Percentiles rank a stretch among this genome's conserved stretches.
These are phyloP conservation scores for Monopis laevigella DNA, from an alignment of 2,888 invertebrate genomes.

Conservation along the genomic window DNA sequence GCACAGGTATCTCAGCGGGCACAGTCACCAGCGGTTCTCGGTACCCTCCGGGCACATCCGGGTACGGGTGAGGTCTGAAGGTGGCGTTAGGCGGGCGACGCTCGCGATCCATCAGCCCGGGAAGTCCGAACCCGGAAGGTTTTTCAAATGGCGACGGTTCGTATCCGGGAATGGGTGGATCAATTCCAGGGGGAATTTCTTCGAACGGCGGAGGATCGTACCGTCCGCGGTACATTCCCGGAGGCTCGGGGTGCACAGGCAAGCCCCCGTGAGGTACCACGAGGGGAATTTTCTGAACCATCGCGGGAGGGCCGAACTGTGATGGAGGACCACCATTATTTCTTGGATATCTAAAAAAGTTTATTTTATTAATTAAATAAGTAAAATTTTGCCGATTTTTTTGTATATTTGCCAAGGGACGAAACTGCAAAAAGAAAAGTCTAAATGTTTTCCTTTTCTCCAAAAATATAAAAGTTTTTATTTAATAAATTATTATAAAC, in stretches of 20 bases:
- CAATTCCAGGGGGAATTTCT: conserved; percentile 70
- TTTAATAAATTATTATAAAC: no score
- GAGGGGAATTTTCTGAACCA: conserved; percentile 41
- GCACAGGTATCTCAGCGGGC: conserved; percentile 49
- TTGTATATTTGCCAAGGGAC: no score
- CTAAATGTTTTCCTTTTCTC: no score
- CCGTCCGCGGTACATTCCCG: conserved; percentile 47
- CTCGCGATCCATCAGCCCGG: conserved; percentile 40
- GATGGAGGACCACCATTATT: conserved; percentile 40
- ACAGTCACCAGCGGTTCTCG: conserved; percentile 38
- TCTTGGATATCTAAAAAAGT: no score
- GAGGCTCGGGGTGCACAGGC: conserved; percentile 38
- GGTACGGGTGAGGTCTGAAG: conserved; percentile 41
- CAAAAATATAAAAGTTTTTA: no score
- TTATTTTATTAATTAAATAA: no score
- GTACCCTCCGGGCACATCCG: conserved; percentile 35
- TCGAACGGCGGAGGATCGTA: conserved; percentile 58
- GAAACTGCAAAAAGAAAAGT: no score
- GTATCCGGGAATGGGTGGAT: conserved; percentile 70
- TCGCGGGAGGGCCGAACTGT: conserved; percentile 39
- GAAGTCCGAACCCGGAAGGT: conserved; percentile 43
- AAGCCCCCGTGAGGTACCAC: conserved; percentile 35
- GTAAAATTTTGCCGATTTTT: no score
- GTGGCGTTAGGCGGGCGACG: conserved; percentile 44
- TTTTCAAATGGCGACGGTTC: conserved; percentile 67